Evolutionary conservation across 2,113 vertebrate species (phyloP).

Genomic region (Leptobrachium ailaonicum): DNA sequence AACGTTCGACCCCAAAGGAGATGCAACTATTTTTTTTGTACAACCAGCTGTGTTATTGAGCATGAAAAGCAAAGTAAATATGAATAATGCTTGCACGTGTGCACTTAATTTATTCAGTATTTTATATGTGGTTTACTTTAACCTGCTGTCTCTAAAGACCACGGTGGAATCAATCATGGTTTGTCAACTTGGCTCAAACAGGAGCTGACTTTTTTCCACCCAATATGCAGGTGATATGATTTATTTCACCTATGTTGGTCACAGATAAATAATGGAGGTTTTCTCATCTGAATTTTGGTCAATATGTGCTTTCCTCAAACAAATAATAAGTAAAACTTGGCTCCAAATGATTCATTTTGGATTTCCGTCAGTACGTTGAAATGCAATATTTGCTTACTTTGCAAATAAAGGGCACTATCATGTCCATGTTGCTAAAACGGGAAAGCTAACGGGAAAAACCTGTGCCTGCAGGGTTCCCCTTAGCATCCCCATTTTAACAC

Average conservation of each 20-base stretch:
- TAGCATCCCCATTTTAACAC: too few relatives aligned
- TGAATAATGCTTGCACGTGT: constrained; percentile 69
- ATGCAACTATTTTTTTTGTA: constrained; percentile 48
- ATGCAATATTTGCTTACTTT: too few relatives aligned
- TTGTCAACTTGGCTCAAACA: constrained; percentile 55
- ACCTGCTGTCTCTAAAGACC: constrained; percentile 52
- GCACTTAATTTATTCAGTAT: constrained; percentile 68
- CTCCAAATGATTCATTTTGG: too few relatives aligned
- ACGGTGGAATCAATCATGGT: background rate
- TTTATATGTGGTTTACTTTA: constrained; percentile 60
- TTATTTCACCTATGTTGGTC: background rate
- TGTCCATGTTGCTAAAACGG: too few relatives aligned
- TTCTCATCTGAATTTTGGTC: background rate
- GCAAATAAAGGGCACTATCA: too few relatives aligned
- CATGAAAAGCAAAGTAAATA: constrained; percentile 61
- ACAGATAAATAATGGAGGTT: background rate
- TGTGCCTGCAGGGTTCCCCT: too few relatives aligned
- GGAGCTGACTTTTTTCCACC: constrained; percentile 6
- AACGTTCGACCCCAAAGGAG: constrained; percentile 53
- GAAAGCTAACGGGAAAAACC: too few relatives aligned
- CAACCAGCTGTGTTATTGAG: constrained; percentile 71
- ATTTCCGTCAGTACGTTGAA: too few relatives aligned
- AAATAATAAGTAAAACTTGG: too few relatives aligned
- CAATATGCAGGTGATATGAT: background rate
- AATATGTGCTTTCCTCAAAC: too few relatives aligned